Base-by-base conservation (phyloP, 2,113 vertebrate species). In the Dasyornis broadbenti region DNA sequence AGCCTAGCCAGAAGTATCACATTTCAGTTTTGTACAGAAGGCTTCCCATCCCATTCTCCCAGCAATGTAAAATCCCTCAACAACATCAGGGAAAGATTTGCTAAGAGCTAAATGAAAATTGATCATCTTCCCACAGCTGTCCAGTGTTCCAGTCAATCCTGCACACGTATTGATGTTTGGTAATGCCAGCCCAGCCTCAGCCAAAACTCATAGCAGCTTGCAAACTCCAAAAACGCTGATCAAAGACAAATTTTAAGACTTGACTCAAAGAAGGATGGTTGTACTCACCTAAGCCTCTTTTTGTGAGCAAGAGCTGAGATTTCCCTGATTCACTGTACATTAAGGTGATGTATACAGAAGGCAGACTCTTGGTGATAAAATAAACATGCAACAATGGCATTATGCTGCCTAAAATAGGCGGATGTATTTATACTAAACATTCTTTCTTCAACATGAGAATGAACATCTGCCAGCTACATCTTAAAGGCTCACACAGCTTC, bases 101-200 rank as follows among this genome's bases (percentile, higher is more conserved):
- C 78, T 53, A 65, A 82, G 56, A 77, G 57, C 45, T 82, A 92
- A 96, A 91, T 24, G 50, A 94, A 95, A 93, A 92, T 37, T 71
- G 81, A 97, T 95, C 81, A 35, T 70, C 72, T 83, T 83, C 71
- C 81, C 87, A 87, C 72, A 65, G 11, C 59, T 23, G 10, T 12
- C 28, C 20, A 1, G 50, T 19, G 4, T 13, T 40, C 65, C 90
- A 81, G 92, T 96, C 94, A 90, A 64, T 91, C 84, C 94, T 60
- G 77, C 22, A 20, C 72, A 57, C n/a, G 22, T 70, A 95, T 1
- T 65, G 94, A 96, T 49, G 19, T 52, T 79, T 22, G 15, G 42
- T 39, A 80, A 89, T 11, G 26, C 60, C 27, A 23, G 61, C 42
- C 64, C 45, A 19, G 56, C 88, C 89, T 68, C 85, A 88, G 68